Conservation (phyloP, 2,888 invertebrate species). For the Hyalella azteca region DNA sequence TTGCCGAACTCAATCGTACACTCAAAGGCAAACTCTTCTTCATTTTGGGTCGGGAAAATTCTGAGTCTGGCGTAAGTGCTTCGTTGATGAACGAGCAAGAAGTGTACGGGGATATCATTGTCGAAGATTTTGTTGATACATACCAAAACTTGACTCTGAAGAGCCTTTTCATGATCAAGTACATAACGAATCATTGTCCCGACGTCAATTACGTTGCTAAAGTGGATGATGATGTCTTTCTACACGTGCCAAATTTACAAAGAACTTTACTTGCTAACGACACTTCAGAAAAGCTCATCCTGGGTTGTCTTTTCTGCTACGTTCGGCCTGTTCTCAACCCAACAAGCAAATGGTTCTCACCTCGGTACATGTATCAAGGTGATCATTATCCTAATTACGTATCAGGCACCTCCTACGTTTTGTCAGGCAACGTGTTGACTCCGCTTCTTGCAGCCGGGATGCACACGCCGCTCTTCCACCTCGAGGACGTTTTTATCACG, state of each 20-base stretch:
- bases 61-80: neutral
- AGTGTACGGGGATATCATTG: slow-evolving; percentile 49
- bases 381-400: slow-evolving; percentile 61
- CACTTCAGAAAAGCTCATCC: slow-evolving; percentile 57
- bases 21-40: neutral
- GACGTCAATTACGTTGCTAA: slow-evolving; percentile 50
- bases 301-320: slow-evolving; percentile 61
- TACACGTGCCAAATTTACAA: slow-evolving; percentile 53
- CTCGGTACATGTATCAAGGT: slow-evolving; percentile 59
- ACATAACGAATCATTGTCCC: slow-evolving; percentile 49
- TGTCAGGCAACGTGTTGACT: slow-evolving; percentile 60
- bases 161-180: slow-evolving; percentile 55
- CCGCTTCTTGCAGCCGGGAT: slow-evolving; percentile 60
- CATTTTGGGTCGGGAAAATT: neutral
- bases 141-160: slow-evolving; percentile 58
- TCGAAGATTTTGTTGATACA: slow-evolving; percentile 58
- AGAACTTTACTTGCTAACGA: slow-evolving; percentile 38
- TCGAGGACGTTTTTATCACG: slow-evolving; percentile 63
- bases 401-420: slow-evolving; percentile 62
- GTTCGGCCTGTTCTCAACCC: slow-evolving; percentile 60
- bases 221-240: slow-evolving; percentile 58
- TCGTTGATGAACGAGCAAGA: slow-evolving; percentile 38
- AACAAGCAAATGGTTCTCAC: slow-evolving; percentile 56
- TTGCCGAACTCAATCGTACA: neutral
- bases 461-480: slow-evolving; percentile 60